These are phyloP conservation scores for Stegodyphus mimosarum DNA, from an alignment of 1,140 invertebrate genomes.

Conservation along the genomic window DNA sequence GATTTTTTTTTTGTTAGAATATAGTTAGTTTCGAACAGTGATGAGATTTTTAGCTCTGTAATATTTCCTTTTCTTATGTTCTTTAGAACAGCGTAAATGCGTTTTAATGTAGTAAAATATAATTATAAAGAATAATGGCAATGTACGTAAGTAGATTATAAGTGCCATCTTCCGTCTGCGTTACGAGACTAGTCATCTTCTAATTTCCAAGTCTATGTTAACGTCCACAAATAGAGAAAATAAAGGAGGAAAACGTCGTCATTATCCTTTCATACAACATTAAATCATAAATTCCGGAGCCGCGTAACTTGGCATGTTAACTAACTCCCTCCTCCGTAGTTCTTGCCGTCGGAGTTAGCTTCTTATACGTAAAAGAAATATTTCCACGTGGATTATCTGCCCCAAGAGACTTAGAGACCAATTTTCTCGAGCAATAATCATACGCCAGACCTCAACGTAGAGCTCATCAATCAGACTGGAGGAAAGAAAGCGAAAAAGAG, in stretches of 20 bases:
- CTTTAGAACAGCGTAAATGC: too few relatives aligned
- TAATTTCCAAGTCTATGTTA: too few relatives aligned
- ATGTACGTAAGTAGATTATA: too few relatives aligned
- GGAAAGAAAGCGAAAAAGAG: not conserved
- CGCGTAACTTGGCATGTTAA: not conserved
- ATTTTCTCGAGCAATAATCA: slow-evolving; percentile 37
- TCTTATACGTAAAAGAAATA: not conserved
- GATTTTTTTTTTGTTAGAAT: too few relatives aligned
- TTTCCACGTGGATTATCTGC: not conserved
- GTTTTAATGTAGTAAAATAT: too few relatives aligned
- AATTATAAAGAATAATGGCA: too few relatives aligned
- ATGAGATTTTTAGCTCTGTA: too few relatives aligned
- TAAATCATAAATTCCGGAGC: not conserved
- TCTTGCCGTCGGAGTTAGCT: not conserved
- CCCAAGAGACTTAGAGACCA: not conserved
- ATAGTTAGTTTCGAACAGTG: too few relatives aligned
- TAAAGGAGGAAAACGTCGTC: not conserved
- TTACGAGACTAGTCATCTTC: too few relatives aligned
- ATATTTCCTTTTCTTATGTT: too few relatives aligned
- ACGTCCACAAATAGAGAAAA: not conserved
- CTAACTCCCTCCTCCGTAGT: not conserved
- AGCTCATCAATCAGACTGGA: slow-evolving; percentile 29
- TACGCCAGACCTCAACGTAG: slow-evolving; percentile 17
- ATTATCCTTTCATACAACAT: not conserved
- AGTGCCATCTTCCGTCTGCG: too few relatives aligned